phyloP scores from a whole-genome alignment of 2,888 invertebrate species.

The Lepeophtheirus nordmannii region DNA sequence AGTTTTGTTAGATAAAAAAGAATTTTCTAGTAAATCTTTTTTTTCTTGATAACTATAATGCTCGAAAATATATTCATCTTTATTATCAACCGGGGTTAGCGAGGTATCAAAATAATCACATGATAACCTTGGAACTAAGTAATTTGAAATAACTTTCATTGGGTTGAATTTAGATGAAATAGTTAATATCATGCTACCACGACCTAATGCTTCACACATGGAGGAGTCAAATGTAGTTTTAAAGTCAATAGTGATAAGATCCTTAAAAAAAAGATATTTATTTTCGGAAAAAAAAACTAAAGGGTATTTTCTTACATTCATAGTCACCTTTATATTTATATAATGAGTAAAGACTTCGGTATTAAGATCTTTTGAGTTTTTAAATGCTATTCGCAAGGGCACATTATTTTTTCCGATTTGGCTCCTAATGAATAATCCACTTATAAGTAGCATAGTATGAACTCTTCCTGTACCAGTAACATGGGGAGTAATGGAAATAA shows the following conservation, averaged over 20 bases:
- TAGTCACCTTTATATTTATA: no score
- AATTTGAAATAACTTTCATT: slow-evolving; percentile 47
- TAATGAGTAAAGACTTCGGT: no score
- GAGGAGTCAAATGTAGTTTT: slow-evolving; percentile 58
- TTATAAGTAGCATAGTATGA: slow-evolving; percentile 62
- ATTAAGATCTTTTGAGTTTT: slow-evolving; percentile 24
- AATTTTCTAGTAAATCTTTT: neutral
- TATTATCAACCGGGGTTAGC: slow-evolving; percentile 34
- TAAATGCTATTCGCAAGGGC: slow-evolving; percentile 40
- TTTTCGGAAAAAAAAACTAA: no score
- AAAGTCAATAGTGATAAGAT: slow-evolving; percentile 59
- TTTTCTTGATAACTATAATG: neutral
- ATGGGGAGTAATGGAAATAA: slow-evolving; percentile 52
- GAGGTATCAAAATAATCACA: slow-evolving; percentile 65
- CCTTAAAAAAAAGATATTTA: slow-evolving; percentile 31
- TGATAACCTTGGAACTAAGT: slow-evolving; percentile 53
- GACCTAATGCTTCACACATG: slow-evolving; percentile 55
- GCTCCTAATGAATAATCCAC: slow-evolving; percentile 48
- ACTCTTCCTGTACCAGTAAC: slow-evolving; percentile 49
- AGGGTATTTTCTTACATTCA: no score
- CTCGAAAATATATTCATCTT: slow-evolving; percentile 25
- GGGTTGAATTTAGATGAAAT: slow-evolving; percentile 53
- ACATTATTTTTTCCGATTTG: slow-evolving; percentile 43
- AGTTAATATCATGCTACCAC: slow-evolving; percentile 55
- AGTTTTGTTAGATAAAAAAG: neutral